Evolutionary conservation across 2,888 invertebrate species (phyloP), one percentile per base, ranked within the genome.

Genomic region (Dicranocentrus wangi): DNA sequence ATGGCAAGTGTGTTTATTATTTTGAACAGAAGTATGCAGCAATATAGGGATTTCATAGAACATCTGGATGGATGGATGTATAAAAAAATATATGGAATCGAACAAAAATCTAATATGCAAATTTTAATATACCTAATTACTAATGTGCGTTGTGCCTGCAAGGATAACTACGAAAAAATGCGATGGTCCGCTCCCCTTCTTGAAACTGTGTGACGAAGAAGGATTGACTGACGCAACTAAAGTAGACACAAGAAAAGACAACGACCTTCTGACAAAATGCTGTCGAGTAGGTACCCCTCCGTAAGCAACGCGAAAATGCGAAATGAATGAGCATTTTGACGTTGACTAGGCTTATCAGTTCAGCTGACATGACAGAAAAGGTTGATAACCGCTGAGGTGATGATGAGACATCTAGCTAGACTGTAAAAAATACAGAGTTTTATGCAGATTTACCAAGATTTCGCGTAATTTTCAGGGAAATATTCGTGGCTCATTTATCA

Each of bases 201-300:
- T 60, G 19, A 58, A 23, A n/a, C 39, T n/a, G 21, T 42, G 19
- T 71, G 70, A 70, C 60, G 47, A 51, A 55, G 69, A 32, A 13
- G 39, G n/a, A n/a, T n/a, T 39, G 51, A 69, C 28, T 55, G 55
- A 69, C 32, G 53, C 39, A 28, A n/a, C 15, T 17, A n/a, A 47
- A 15, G 60, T 55, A 39, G n/a, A 43, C n/a, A 71, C 21, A 58
- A 32, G 23, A 15, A 71, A 47, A 61, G 51, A 61, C 72, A 72
- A 63, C 63, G 72, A 72, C 72, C 72, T 72, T 27, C 23, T 63
- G 28, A 19, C 21, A 21, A 39, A 27, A 60, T n/a, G n/a, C n/a
- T n/a, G n/a, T n/a, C n/a, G 27, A 69, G 7, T 55, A n/a, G 32
- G 19, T 61, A 10, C n/a, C 17, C 10, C 32, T 19, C 19, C 1